Conservation (phyloP, 2,797 vertebrate genomes). For the Sitta carolinensis region DNA sequence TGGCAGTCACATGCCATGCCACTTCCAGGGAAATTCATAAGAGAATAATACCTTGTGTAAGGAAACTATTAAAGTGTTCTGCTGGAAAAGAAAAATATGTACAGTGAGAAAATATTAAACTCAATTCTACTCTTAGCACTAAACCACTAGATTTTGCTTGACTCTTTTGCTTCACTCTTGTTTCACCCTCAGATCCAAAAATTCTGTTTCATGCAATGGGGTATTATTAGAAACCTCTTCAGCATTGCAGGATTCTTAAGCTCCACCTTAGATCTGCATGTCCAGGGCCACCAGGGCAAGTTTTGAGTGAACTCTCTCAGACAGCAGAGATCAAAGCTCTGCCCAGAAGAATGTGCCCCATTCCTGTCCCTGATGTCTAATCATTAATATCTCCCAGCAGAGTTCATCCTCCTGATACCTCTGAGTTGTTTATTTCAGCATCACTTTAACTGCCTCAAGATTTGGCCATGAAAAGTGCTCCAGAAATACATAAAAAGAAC, state of each 20-base stretch:
- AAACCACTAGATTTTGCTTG: not conserved
- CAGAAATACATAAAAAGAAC: not conserved
- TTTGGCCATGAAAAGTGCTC: not conserved
- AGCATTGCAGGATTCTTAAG: not conserved
- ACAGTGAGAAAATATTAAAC: not conserved
- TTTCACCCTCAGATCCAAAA: not conserved
- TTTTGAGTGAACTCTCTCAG: not conserved
- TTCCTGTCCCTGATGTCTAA: not conserved
- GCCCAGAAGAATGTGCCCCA: not conserved
- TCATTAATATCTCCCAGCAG: not conserved
- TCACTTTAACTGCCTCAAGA: not conserved
- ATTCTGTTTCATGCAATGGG: not conserved
- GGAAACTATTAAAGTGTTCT: not conserved
- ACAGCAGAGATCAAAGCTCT: not conserved
- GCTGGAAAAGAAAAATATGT: not conserved
- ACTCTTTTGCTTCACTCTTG: not conserved
- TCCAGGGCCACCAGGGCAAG: not conserved
- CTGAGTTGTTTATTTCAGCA: not conserved
- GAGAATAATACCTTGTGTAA: not conserved
- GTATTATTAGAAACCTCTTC: not conserved
- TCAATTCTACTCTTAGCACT: not conserved
- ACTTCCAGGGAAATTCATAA: not conserved
- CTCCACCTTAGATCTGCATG: not conserved
- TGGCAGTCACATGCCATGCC: fast-evolving
- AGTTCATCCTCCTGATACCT: not conserved